phyloP scores from a whole-genome alignment of 1,140 invertebrate genomes.

The Apis mellifera region Amel_HAv3.1 CM009933.2:7914001-7914500 shows the following conservation, averaged over 20 bases:
- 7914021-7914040: constrained; percentile 2
- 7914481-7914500: too few species aligned
- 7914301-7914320: not conserved
- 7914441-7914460: too few species aligned
- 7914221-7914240: not conserved
- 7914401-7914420: too few species aligned
- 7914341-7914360: too few species aligned
- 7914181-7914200: constrained; percentile 30
- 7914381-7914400: too few species aligned
- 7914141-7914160: not conserved
- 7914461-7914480: too few species aligned
- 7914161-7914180: not conserved
- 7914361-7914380: not conserved
- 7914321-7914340: not conserved
- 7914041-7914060: not conserved
- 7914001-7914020: not conserved
- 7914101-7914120: not conserved
- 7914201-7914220: not conserved
- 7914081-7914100: constrained; percentile 39
- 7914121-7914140: not conserved
- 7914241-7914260: constrained; percentile 39
- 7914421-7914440: too few species aligned
- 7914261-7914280: constrained; percentile 18
- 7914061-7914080: constrained; percentile 25
- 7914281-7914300: not conserved